These are phyloP conservation scores for Chiloscyllium plagiosum DNA, from an alignment of 2,113 vertebrate genomes.

Conservation along the genomic window DNA sequence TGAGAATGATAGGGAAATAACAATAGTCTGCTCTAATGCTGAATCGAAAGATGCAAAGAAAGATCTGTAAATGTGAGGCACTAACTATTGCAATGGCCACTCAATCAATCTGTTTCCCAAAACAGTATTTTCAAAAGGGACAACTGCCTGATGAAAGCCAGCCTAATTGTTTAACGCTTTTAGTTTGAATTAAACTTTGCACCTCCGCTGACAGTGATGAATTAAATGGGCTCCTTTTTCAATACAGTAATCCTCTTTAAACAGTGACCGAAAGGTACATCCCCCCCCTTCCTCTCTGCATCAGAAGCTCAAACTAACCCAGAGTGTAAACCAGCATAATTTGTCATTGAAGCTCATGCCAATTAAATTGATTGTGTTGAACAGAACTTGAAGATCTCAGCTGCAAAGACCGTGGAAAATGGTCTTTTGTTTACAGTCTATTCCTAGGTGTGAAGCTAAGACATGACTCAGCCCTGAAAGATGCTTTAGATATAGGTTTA, in stretches of 20 bases:
- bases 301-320: conserved; percentile 70
- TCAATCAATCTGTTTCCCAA: conserved; percentile 55
- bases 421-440: conserved; percentile 67
- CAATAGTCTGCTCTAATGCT: neutral
- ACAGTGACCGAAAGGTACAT: conserved; percentile 75
- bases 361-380: conserved; percentile 93
- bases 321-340: conserved; percentile 86
- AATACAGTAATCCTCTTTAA: conserved; percentile 75
- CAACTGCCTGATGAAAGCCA: conserved; percentile 54
- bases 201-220: conserved; percentile 80
- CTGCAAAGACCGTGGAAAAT: conserved; percentile 75
- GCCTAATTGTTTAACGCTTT: conserved; percentile 84
- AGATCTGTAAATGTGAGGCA: neutral
- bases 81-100: neutral
- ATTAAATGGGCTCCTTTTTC: conserved; percentile 76
- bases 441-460: conserved; percentile 51
- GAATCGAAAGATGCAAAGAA: neutral
- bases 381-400: conserved; percentile 83
- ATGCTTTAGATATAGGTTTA: conserved; percentile 96
- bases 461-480: conserved; percentile 71
- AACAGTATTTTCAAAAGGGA: conserved; percentile 67
- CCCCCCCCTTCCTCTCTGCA: conserved; percentile 63
- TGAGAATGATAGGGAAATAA: neutral
- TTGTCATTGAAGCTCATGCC: conserved; percentile 83
- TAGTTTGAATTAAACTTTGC: conserved; percentile 83